These are phyloP conservation scores for Rotaria magnacalcarata DNA, from an alignment of 2,888 invertebrate species.

Conservation along the genomic window DNA sequence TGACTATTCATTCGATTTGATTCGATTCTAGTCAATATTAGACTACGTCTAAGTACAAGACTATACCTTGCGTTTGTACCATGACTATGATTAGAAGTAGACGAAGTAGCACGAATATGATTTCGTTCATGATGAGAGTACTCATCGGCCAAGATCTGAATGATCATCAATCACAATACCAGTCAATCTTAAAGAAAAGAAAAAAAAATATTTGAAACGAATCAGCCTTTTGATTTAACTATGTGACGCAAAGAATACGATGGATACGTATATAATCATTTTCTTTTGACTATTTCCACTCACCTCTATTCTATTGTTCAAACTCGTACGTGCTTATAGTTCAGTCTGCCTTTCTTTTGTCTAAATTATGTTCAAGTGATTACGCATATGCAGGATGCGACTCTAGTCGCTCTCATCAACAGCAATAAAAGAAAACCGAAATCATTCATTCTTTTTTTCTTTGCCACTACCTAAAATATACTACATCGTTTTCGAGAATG, in stretches of 20 bases:
- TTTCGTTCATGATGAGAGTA: neutral
- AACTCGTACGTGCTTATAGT: neutral
- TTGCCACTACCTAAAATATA: neutral
- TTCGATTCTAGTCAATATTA: neutral
- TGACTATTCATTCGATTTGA: neutral
- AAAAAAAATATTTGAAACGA: neutral
- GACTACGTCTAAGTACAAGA: neutral
- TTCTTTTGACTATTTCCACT: neutral
- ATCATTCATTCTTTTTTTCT: neutral
- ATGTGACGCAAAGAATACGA: neutral
- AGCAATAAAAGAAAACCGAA: neutral
- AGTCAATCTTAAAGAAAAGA: neutral
- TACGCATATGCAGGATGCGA: neutral
- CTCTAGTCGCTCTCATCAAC: neutral
- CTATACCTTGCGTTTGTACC: neutral
- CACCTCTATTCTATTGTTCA: neutral
- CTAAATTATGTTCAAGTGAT: conserved; percentile 9
- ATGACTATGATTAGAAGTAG: neutral
- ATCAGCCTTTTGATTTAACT: neutral
- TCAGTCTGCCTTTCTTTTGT: conserved; percentile 5
- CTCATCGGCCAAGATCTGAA: neutral
- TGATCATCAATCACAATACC: neutral
- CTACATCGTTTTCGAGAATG: neutral
- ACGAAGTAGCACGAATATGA: neutral
- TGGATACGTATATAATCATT: neutral